A percentile compares a stretch with the other conserved stretches of the same genome.
Evolutionary conservation across 1,140 invertebrate genomes (phyloP).

Genomic region (Radopholus similis): DNA sequence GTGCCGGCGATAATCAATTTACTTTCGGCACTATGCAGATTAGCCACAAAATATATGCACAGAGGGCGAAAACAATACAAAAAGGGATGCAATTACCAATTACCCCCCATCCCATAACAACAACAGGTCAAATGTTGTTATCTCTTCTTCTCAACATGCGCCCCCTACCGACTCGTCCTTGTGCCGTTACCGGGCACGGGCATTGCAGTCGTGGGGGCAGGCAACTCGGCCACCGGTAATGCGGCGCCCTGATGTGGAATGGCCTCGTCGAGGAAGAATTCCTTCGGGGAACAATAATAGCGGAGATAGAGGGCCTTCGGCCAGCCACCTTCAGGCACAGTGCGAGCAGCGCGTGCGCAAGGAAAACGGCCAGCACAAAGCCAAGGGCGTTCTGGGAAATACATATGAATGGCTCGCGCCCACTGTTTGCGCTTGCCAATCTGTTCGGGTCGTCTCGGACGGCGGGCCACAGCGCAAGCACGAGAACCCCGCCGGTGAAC

Average conservation of each 20-base stretch:
- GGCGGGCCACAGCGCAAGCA: conserved; percentile 77
- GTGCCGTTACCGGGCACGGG: neutral
- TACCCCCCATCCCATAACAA: too few species aligned
- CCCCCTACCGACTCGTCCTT: too few species aligned
- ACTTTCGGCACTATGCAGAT: too few species aligned
- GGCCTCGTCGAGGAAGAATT: conserved; percentile 9
- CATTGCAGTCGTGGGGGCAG: neutral
- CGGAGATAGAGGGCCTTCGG: neutral
- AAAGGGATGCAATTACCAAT: too few species aligned
- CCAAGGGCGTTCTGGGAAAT: conserved; percentile 25
- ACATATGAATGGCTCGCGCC: neutral
- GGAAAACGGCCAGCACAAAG: conserved; percentile 34
- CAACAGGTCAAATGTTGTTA: too few species aligned
- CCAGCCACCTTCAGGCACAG: conserved; percentile 35
- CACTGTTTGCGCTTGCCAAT: conserved; percentile 12
- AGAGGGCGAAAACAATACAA: too few species aligned
- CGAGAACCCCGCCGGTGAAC: conserved; percentile 74
- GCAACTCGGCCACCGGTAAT: neutral
- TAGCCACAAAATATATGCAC: too few species aligned
- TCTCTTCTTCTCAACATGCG: too few species aligned
- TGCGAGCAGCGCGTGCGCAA: conserved; percentile 31
- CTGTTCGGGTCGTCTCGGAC: conserved; percentile 66
- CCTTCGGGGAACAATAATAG: conserved; percentile 15
- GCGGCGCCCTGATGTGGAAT: neutral
- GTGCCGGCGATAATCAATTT: too few species aligned